Conservation (phyloP, 2,113 vertebrate species). For the Rallus limicola region DNA sequence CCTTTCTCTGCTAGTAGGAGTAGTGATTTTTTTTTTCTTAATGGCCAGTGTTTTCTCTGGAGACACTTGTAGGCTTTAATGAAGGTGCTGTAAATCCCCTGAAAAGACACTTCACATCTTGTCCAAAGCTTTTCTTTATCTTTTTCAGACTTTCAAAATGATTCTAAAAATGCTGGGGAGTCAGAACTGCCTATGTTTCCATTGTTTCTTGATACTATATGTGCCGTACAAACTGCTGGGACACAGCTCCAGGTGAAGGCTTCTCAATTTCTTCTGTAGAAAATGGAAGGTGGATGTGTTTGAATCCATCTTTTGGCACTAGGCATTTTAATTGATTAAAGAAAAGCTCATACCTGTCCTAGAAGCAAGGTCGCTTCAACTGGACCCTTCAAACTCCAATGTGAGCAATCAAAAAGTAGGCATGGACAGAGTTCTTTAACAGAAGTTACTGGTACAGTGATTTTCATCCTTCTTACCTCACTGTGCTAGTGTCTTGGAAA, state of each 20-base stretch:
- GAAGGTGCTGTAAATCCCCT: neutral
- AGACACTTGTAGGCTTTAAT: neutral
- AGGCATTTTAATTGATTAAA: neutral
- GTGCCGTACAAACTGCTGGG: neutral
- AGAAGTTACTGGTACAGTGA: neutral
- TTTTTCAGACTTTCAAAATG: neutral
- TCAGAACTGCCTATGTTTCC: neutral
- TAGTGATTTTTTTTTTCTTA: neutral
- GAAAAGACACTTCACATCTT: neutral
- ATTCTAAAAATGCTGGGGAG: neutral
- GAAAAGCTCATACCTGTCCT: neutral
- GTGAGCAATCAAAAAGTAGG: neutral
- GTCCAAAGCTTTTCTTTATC: neutral
- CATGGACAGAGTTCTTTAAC: neutral
- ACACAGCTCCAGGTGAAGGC: neutral
- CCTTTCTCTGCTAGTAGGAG: neutral
- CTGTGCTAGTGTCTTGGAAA: neutral
- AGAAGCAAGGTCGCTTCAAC: neutral
- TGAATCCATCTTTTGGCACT: neutral
- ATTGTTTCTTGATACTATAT: rapidly evolving
- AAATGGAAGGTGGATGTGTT: neutral
- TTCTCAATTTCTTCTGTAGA: neutral
- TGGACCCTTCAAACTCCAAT: neutral
- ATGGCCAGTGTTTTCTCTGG: neutral
- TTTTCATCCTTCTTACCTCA: neutral